Evolutionary conservation across 2,797 vertebrate genomes (phyloP).

Genomic region (Spondyliosoma cantharus): DNA sequence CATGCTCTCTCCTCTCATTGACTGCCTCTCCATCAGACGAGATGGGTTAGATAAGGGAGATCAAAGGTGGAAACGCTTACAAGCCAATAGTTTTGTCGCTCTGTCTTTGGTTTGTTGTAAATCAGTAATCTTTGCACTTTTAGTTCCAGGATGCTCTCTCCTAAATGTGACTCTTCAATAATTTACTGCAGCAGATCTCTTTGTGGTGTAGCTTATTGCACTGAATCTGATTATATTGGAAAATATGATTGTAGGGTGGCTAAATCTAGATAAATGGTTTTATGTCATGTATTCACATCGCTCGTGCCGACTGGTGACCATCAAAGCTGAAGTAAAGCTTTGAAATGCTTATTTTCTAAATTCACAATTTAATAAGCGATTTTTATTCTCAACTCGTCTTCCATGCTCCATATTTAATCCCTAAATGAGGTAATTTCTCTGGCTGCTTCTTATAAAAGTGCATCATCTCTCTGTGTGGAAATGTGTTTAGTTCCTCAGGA

Average conservation of each 20-base stretch:
- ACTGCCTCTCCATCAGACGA: slow-evolving; percentile 21
- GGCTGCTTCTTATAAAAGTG: slow-evolving; percentile 10
- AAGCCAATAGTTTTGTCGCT: slow-evolving; percentile 21
- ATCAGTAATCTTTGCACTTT: slow-evolving; percentile 15
- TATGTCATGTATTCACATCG: neutral
- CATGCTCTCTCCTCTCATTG: neutral
- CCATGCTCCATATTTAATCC: neutral
- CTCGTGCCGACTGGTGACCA: neutral
- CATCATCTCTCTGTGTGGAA: slow-evolving; percentile 5
- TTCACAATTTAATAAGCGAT: too few species aligned
- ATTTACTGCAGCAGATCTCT: neutral
- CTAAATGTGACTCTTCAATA: slow-evolving; percentile 12
- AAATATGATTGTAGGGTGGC: neutral
- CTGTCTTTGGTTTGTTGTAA: slow-evolving; percentile 14
- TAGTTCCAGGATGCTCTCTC: slow-evolving; percentile 5
- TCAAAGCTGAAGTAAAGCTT: neutral
- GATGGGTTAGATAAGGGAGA: slow-evolving; percentile 37
- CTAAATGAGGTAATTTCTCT: neutral
- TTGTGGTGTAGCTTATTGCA: slow-evolving; percentile 1
- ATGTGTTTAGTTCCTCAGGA: slow-evolving; percentile 30
- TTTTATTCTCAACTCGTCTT: slow-evolving; percentile 2
- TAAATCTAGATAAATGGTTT: slow-evolving; percentile 9
- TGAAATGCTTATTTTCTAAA: slow-evolving; percentile 1
- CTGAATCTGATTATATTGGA: neutral
- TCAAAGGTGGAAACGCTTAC: slow-evolving; percentile 54